Evolutionary conservation across 1,140 invertebrate genomes (phyloP).

Genomic region (Pomacea maculata): DNA sequence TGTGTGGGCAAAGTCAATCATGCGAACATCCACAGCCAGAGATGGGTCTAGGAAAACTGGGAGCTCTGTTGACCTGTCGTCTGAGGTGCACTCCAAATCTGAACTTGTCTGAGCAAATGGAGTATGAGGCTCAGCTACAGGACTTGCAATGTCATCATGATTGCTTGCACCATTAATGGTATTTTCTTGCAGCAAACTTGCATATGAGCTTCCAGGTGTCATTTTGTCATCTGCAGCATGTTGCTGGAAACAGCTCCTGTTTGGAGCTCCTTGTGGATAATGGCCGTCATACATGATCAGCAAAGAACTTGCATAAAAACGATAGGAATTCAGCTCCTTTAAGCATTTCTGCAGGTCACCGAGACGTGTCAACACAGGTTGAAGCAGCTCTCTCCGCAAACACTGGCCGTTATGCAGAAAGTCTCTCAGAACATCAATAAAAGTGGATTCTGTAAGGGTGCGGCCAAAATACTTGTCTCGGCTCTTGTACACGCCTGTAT

Average conservation of each 20-base stretch:
- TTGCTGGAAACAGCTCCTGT: no score
- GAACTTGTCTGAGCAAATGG: no score
- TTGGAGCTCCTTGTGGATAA: neutral
- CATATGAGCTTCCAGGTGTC: no score
- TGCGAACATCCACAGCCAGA: constrained; percentile 75
- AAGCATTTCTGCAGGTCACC: constrained; percentile 79
- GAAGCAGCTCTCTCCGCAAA: constrained; percentile 77
- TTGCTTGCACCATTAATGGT: no score
- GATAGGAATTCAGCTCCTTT: constrained; percentile 86
- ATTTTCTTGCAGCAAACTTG: no score
- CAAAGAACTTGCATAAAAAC: constrained; percentile 94
- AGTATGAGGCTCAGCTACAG: no score
- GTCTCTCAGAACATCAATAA: constrained; percentile 81
- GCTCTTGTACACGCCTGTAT: constrained; percentile 77
- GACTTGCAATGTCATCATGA: no score
- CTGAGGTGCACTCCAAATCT: neutral
- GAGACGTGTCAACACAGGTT: constrained; percentile 79
- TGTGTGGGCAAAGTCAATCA: constrained; percentile 97
- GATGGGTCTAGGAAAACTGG: no score
- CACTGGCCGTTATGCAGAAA: constrained; percentile 87
- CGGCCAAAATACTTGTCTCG: constrained; percentile 94
- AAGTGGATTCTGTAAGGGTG: constrained; percentile 81
- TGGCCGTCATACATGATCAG: constrained; percentile 90
- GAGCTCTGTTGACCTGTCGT: neutral
- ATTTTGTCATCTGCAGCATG: no score